These are phyloP conservation scores for Gephyroberyx darwinii DNA, from an alignment of 2,797 vertebrate species.

Conservation along the genomic window DNA sequence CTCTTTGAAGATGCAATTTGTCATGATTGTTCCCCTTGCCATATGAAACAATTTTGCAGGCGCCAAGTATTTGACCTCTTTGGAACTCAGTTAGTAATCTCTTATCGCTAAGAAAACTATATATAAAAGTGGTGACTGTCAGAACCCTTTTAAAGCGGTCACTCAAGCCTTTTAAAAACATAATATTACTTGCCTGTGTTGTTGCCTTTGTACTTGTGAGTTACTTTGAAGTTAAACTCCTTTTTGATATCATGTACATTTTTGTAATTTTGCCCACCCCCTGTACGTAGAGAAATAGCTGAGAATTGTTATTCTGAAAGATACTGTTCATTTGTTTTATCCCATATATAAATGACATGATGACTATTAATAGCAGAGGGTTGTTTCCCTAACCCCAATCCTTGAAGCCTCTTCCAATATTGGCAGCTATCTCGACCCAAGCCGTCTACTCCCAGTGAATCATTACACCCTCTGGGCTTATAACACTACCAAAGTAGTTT, in stretches of 20 bases:
- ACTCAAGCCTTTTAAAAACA: no score
- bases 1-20: neutral
- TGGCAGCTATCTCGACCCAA: neutral
- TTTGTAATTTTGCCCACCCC: neutral
- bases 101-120: no score
- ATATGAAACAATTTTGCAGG: no score
- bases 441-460: neutral
- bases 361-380: neutral
- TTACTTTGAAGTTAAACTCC: neutral
- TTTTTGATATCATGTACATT: neutral
- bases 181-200: neutral
- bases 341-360: neutral
- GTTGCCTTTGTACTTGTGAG: neutral
- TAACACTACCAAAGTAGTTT: conserved; percentile 5
- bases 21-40: no score
- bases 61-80: no score
- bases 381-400: neutral
- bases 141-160: no score
- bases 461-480: neutral
- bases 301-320: neutral
- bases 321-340: neutral
- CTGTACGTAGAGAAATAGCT: neutral
- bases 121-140: no score
- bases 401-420: neutral
- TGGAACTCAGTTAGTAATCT: no score